Evolutionary conservation across 2,888 invertebrate species (phyloP), one percentile per base, ranked within the genome.

Genomic region (Neoitamus cyanurus): DNA sequence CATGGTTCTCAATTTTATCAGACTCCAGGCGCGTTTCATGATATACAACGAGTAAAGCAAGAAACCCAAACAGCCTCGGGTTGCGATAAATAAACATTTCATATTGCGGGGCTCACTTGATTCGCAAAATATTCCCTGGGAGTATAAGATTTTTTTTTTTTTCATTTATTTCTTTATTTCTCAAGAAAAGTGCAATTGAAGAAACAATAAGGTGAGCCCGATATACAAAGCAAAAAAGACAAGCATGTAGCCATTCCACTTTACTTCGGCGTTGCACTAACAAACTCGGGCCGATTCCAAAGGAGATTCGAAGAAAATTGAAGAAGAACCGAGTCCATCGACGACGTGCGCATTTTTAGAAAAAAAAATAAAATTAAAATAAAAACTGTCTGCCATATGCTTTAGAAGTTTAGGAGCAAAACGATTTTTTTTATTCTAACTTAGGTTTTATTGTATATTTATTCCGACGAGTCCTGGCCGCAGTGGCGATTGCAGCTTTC

Each of bases 321-420:
- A 42, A n/a, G 3, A 25, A 25, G 20, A 25, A 20, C 58, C 25
- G 58, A 58, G 7, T 58, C 25, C 3, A 34, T 34, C 34, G 34
- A 34, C n/a, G n/a, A 42, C 15, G 58, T 15, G 15, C 58, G 20
- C 0, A 30, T 28, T 42, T 37, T 42, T 77, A 37, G n/a, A n/a
- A 42, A 42, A 42, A 42, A 9, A 28, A 37, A 11, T 30, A 48
- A 48, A n/a, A 11, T 30, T 30, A 48, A n/a, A 28, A 42, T 28
- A 13, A 48, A 30, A 46, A 78, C 31, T 83, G 83, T 73, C 83
- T 83, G 83, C 83, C 83, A 83, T 83, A 83, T 83, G 83, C 72
- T 83, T 72, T 83, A 83, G 73, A 73, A 48, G 48, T 72, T 25
- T 72, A 83, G 48, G 30, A 30, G 20, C 31, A 72, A 46, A 46